Percentiles rank a stretch among this genome's conserved stretches.
These are phyloP conservation scores for Mohoua ochrocephala DNA, from an alignment of 2,113 vertebrate genomes.

Conservation along the genomic window DNA sequence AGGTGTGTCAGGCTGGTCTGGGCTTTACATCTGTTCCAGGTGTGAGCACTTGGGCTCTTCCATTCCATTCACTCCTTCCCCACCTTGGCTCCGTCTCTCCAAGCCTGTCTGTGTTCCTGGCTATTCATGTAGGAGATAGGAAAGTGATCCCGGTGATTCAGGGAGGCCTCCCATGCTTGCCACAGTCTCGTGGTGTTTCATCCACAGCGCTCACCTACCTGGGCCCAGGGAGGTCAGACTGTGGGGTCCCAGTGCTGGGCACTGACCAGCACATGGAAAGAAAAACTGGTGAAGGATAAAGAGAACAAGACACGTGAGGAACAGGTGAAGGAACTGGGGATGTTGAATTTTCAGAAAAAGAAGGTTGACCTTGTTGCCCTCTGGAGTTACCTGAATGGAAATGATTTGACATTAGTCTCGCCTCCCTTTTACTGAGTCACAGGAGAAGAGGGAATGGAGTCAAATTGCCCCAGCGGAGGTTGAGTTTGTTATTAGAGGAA, in stretches of 20 bases:
- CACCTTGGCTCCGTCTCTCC: too few species aligned
- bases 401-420: neutral
- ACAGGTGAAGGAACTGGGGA: neutral
- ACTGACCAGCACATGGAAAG: neutral
- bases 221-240: neutral
- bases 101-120: too few species aligned
- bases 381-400: neutral
- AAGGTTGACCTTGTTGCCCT: neutral
- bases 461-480: rapidly evolving
- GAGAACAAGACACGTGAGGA: neutral
- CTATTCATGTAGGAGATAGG: neutral
- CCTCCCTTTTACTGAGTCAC: rapidly evolving
- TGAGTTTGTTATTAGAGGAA: neutral
- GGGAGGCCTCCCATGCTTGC: neutral
- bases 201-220: neutral
- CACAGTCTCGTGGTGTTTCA: neutral
- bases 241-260: neutral
- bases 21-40: too few species aligned
- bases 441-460: too few species aligned
- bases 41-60: too few species aligned
- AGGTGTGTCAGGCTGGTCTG: too few species aligned
- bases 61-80: too few species aligned
- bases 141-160: neutral
- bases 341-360: neutral
- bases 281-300: neutral